These are phyloP conservation scores for Zosterops borbonicus DNA, from an alignment of 2,113 vertebrate species.

Conservation along the genomic window DNA sequence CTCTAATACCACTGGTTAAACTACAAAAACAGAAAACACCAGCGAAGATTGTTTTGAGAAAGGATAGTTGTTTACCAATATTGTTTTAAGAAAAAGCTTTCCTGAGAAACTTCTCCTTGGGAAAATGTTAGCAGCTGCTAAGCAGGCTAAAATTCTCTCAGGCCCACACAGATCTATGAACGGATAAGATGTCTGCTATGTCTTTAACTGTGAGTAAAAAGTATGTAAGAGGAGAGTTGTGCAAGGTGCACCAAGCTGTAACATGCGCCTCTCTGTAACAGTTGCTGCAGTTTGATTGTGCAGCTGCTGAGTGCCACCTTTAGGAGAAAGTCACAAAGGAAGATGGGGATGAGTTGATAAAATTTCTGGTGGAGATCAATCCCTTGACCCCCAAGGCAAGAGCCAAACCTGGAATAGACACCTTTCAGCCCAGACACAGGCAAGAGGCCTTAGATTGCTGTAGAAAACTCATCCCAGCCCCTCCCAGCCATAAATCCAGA, in stretches of 20 bases:
- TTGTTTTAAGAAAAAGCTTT: too few species aligned
- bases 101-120: too few species aligned
- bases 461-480: neutral
- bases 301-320: accelerated
- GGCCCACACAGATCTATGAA: neutral
- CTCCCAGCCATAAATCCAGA: neutral
- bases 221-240: accelerated
- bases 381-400: neutral
- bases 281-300: too few species aligned
- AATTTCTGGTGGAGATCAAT: accelerated
- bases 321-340: neutral
- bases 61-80: too few species aligned
- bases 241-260: accelerated
- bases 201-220: neutral
- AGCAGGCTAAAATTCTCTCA: too few species aligned
- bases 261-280: accelerated
- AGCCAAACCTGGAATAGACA: neutral
- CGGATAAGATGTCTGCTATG: accelerated
- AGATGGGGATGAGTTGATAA: neutral
- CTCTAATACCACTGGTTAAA: too few species aligned
- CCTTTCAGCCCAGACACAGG: neutral
- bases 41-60: too few species aligned
- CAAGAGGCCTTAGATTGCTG: neutral
- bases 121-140: too few species aligned
- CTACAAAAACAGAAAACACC: too few species aligned